Conservation (phyloP, 2,113 vertebrate species). For the Mesocricetus auratus region DNA sequence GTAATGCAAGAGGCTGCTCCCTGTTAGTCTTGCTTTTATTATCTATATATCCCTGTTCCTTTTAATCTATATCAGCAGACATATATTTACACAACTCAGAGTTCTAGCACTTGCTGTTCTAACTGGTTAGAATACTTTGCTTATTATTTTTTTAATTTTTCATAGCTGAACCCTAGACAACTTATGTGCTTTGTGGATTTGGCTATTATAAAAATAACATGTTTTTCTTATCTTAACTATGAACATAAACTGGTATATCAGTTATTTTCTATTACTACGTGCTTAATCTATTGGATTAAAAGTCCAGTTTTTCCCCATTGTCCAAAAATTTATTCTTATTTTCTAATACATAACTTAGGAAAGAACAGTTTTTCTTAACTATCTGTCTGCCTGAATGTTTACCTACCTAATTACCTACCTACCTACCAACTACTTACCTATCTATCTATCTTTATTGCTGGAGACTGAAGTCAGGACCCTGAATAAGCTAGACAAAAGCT, state of each 20-base stretch:
- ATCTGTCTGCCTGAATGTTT: too few species aligned
- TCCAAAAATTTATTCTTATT: constrained; percentile 23
- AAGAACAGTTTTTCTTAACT: not conserved
- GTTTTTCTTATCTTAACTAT: not conserved
- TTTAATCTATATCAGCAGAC: not conserved
- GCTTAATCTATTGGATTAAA: not conserved
- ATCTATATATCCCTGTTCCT: not conserved
- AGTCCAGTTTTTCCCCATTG: not conserved
- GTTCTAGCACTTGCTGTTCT: not conserved
- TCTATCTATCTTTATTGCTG: not conserved
- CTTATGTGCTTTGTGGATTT: not conserved
- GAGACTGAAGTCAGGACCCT: not conserved
- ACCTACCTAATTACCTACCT: too few species aligned
- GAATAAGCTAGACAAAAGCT: not conserved
- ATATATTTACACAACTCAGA: not conserved
- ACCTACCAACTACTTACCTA: not conserved
- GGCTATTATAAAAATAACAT: not conserved
- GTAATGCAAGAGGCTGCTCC: not conserved
- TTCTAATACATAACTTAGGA: not conserved
- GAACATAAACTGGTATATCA: not conserved
- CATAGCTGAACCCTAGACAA: not conserved
- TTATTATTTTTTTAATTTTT: not conserved
- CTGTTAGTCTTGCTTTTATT: not conserved
- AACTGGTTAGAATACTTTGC: not conserved
- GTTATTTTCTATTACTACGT: constrained; percentile 2